Conservation (phyloP, 1,140 invertebrate genomes). For the Drosophila lini region DNA sequence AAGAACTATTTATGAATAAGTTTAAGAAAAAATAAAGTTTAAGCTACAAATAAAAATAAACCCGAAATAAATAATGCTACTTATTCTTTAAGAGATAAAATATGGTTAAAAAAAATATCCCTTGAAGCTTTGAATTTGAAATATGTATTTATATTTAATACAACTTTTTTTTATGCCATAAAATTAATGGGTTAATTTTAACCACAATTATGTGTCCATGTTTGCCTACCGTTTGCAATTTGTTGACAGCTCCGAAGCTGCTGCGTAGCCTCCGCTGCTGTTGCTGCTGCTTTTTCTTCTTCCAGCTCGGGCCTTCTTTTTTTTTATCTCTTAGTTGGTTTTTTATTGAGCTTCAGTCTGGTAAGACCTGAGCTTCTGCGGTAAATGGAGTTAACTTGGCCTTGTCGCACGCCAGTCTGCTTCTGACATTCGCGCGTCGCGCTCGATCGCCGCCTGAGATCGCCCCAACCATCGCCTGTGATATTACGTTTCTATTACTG, state of each 20-base stretch:
- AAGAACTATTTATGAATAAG: background rate
- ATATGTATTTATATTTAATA: background rate
- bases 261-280: constrained; percentile 17
- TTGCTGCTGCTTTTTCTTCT: constrained; percentile 29
- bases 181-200: constrained; percentile 24
- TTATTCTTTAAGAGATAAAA: background rate
- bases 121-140: background rate
- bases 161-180: background rate
- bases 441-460: constrained; percentile 41
- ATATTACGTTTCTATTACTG: constrained; percentile 53
- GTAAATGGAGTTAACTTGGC: constrained; percentile 76
- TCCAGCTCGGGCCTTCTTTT: constrained; percentile 34
- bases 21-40: too few species aligned
- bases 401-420: constrained; percentile 75
- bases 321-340: constrained; percentile 18
- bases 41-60: too few species aligned
- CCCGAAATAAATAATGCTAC: background rate
- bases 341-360: constrained; percentile 31
- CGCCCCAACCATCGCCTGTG: constrained; percentile 39
- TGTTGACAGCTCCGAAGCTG: constrained; percentile 27
- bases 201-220: constrained; percentile 19
- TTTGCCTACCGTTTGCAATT: constrained; percentile 57
- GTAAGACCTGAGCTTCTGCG: constrained; percentile 36
- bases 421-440: constrained; percentile 60
- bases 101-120: background rate